These are phyloP conservation scores for Panagrolaimus sp. DNA, from an alignment of 1,140 invertebrate species.

Conservation along the genomic window DNA sequence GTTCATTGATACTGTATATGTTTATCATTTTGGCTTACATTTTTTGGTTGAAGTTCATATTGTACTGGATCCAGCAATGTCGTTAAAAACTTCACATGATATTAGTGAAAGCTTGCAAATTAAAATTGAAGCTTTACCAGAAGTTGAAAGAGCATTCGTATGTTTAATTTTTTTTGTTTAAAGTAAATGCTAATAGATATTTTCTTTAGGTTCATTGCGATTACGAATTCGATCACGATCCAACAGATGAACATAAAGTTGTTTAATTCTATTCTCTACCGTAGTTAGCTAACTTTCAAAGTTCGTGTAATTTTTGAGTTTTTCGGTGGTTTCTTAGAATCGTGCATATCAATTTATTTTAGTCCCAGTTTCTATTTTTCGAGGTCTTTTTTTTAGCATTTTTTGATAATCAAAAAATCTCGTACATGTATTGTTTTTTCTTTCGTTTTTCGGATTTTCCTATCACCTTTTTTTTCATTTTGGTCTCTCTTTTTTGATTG, in stretches of 20 bases:
- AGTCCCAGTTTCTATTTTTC: not conserved
- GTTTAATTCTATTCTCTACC: not conserved
- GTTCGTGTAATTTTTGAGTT: not conserved
- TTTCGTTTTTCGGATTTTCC: too few species aligned
- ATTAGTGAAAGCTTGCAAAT: conserved; percentile 61
- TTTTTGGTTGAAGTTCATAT: conserved; percentile 54
- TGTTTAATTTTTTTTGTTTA: conserved; percentile 62
- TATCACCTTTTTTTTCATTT: too few species aligned
- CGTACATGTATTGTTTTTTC: too few species aligned
- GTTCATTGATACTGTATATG: conserved; percentile 61
- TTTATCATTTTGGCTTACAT: conserved; percentile 61
- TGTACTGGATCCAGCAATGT: conserved; percentile 58
- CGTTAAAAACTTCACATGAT: conserved; percentile 59
- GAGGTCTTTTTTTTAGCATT: not conserved
- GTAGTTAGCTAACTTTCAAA: not conserved
- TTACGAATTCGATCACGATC: not conserved
- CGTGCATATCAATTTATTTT: not conserved
- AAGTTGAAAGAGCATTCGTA: conserved; percentile 62
- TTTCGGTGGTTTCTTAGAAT: not conserved
- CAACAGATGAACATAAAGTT: conserved; percentile 2
- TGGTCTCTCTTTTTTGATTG: too few species aligned
- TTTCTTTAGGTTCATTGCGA: too few species aligned
- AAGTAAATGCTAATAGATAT: too few species aligned
- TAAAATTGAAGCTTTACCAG: conserved; percentile 59
- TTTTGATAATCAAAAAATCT: too few species aligned